phyloP scores from a whole-genome alignment of 2,797 vertebrate genomes.

The Florisuga fusca region DNA sequence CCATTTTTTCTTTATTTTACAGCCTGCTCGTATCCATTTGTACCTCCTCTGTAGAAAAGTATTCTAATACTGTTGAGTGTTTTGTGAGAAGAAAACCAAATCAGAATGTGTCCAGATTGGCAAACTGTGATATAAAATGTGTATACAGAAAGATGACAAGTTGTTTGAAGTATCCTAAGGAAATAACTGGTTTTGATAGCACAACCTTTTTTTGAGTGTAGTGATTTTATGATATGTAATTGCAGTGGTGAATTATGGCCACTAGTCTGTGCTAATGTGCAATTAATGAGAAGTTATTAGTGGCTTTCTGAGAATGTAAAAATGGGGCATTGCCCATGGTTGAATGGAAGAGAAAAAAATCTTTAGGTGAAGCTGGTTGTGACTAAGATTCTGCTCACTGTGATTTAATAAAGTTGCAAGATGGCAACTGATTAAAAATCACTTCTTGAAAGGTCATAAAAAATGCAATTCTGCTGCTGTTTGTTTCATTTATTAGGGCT shows the following conservation, averaged over 20 bases:
- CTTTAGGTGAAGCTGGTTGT: background rate
- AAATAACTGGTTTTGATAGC: background rate
- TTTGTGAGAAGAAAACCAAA: background rate
- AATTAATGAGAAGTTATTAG: background rate
- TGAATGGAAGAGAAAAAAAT: background rate
- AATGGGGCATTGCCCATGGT: background rate
- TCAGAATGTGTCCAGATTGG: background rate
- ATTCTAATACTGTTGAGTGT: background rate
- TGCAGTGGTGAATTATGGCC: conserved; percentile 45
- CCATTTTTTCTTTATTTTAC: background rate
- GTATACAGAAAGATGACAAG: background rate
- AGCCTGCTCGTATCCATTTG: background rate
- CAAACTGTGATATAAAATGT: background rate
- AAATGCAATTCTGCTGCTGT: background rate
- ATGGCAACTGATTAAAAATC: background rate
- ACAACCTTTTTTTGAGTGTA: background rate
- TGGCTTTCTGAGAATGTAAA: background rate
- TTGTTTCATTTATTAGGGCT: background rate
- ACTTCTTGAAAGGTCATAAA: background rate
- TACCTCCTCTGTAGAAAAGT: background rate
- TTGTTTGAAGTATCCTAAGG: background rate
- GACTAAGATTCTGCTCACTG: background rate
- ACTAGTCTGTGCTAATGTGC: conserved; percentile 68
- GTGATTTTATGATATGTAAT: background rate
- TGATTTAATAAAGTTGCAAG: background rate